phyloP scores from a whole-genome alignment of 2,797 vertebrate genomes.

The Sebastes kiyomatsui region DNA sequence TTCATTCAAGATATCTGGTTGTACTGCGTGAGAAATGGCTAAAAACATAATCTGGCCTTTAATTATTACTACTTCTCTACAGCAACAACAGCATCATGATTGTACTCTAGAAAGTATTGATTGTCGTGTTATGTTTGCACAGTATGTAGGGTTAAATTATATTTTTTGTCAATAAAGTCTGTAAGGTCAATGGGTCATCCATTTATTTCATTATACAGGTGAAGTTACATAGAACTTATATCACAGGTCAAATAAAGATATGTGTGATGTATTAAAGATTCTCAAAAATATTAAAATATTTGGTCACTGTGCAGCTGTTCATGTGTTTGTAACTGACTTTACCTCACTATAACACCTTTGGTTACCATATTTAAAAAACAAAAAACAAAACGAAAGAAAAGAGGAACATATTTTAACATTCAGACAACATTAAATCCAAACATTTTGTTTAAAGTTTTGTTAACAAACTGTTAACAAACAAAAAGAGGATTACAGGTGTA shows the following conservation, averaged over 20 bases:
- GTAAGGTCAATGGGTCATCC: not conserved
- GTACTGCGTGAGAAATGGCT: not conserved
- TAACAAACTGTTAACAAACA: not conserved
- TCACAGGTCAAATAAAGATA: not conserved
- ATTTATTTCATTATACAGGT: not conserved
- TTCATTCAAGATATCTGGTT: not conserved
- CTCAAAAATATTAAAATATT: not conserved
- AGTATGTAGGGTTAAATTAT: not conserved
- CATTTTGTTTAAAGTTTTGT: conserved; percentile 3
- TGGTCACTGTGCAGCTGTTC: not conserved
- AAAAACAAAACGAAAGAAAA: not conserved
- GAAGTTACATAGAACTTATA: too few relatives aligned
- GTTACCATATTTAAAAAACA: not conserved
- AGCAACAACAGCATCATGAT: not conserved
- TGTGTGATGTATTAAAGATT: not conserved
- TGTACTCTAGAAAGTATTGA: not conserved
- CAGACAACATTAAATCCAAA: not conserved
- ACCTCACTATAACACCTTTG: not conserved
- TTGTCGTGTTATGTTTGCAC: not conserved
- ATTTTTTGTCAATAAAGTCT: not conserved
- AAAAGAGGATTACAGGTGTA: not conserved
- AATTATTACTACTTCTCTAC: not conserved
- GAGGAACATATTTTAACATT: not conserved
- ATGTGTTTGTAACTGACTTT: not conserved
- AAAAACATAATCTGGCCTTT: not conserved